These are phyloP conservation scores for Isurus oxyrinchus DNA, from an alignment of 2,113 vertebrate genomes.

Conservation along the genomic window DNA sequence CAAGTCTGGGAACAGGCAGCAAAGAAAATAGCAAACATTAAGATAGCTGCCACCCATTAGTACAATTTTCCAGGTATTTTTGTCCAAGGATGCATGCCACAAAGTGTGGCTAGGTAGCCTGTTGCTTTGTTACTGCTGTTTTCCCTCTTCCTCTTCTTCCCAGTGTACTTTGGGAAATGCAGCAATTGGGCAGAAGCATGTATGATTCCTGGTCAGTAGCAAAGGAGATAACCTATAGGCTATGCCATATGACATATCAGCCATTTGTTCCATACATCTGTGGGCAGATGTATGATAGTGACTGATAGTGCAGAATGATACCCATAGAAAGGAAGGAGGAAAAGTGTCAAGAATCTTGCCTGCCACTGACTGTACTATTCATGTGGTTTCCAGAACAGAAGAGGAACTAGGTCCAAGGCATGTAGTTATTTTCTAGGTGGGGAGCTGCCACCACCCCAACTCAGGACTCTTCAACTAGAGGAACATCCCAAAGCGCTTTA, in stretches of 20 bases:
- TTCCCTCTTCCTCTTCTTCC: neutral
- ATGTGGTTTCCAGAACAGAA: neutral
- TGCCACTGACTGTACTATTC: neutral
- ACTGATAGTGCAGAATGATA: too few species aligned
- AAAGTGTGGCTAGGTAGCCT: neutral
- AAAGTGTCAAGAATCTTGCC: neutral
- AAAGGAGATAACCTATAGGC: neutral
- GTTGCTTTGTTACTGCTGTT: neutral
- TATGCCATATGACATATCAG: neutral
- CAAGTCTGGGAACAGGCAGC: neutral
- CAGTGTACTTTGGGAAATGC: neutral
- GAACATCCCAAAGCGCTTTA: neutral
- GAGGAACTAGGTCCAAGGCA: neutral
- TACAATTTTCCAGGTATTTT: neutral
- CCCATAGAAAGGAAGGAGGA: neutral
- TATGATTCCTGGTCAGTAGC: neutral
- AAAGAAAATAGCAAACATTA: neutral
- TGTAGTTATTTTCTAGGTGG: neutral
- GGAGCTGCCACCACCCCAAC: neutral
- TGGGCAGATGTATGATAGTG: neutral
- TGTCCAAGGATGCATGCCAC: neutral
- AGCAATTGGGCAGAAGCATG: neutral
- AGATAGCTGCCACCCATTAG: neutral
- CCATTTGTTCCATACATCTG: neutral
- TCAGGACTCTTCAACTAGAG: neutral